Evolutionary conservation across 2,113 vertebrate genomes (phyloP).

Genomic region (Xenopus tropicalis): DNA sequence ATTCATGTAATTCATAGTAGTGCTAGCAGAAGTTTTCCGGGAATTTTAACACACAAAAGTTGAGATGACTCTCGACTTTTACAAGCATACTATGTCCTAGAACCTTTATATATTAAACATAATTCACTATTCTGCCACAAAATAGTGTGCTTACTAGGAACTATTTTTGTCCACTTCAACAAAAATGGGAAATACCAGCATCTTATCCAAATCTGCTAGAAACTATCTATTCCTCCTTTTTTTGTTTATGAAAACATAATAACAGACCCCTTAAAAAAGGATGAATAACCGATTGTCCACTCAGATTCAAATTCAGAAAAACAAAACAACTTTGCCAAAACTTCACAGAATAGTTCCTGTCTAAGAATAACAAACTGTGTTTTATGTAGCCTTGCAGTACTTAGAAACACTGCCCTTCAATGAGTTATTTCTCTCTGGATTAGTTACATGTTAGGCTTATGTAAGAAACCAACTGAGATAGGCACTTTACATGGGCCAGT

Average conservation of each 20-base stretch:
- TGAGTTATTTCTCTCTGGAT: background rate
- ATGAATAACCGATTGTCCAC: background rate
- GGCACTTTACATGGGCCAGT: too few relatives aligned
- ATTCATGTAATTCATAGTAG: too few relatives aligned
- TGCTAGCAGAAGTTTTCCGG: too few relatives aligned
- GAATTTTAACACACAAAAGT: too few relatives aligned
- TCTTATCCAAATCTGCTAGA: background rate
- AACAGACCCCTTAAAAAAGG: background rate
- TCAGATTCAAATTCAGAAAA: background rate
- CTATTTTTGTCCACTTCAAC: background rate
- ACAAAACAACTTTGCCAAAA: background rate
- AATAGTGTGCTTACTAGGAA: background rate
- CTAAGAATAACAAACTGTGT: background rate
- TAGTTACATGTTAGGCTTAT: background rate
- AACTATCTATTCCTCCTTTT: background rate
- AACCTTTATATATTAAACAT: too few relatives aligned
- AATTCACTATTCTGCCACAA: too few relatives aligned
- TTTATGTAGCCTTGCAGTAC: background rate
- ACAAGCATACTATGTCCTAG: too few relatives aligned
- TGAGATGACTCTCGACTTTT: too few relatives aligned
- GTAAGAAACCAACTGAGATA: too few relatives aligned
- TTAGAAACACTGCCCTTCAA: background rate
- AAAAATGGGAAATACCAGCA: background rate
- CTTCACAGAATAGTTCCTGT: background rate
- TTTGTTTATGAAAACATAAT: background rate